Evolutionary conservation across 2,888 invertebrate species (phyloP), one percentile per base, ranked within the genome.

Genomic region (Neocrepidodera transversa): DNA sequence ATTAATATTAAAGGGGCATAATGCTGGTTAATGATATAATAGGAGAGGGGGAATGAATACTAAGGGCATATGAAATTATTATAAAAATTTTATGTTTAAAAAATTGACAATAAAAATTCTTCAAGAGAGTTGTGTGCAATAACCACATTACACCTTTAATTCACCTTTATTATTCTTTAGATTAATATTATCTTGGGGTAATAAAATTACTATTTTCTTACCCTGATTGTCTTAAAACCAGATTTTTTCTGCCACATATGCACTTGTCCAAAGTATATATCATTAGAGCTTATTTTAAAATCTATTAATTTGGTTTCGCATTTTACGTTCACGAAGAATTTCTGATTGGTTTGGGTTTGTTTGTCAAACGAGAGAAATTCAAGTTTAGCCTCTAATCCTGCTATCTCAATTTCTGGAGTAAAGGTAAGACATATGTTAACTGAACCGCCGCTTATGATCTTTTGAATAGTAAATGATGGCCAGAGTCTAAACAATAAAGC

Each of bases 191-290:
- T n/a, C n/a, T n/a, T n/a, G n/a, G n/a, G n/a, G n/a, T n/a, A n/a
- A n/a, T n/a, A n/a, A n/a, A n/a, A n/a, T n/a, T n/a, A n/a, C n/a
- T n/a, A n/a, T 23, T 23, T 23, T 26, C 16, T 58, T 61, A 64
- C 65, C 61, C 57, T 63, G 10, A 62, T 57, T 8, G 26, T 49
- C 43, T 66, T 68, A 17, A 13, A 17, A 1, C 58, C 30, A 16
- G 14, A 26, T 7, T 55, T 42, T 3, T 65, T 63, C 11, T 60
- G 58, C 69, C 69, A 70, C 11, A 65, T 51, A 4, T 66, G 64
- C 6, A 68, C 61, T n/a, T 42, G 54, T 5, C 71, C 71, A 59
- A 71, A 71, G 52, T 64, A 40, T 5, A 71, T 43, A 7, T 18
- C 20, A 30, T 40, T 40, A 1, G 67, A 63, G 28, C 35, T 50